Base-by-base conservation (phyloP, 2,888 invertebrate genomes). In the Mellilla xanthometata region DNA sequence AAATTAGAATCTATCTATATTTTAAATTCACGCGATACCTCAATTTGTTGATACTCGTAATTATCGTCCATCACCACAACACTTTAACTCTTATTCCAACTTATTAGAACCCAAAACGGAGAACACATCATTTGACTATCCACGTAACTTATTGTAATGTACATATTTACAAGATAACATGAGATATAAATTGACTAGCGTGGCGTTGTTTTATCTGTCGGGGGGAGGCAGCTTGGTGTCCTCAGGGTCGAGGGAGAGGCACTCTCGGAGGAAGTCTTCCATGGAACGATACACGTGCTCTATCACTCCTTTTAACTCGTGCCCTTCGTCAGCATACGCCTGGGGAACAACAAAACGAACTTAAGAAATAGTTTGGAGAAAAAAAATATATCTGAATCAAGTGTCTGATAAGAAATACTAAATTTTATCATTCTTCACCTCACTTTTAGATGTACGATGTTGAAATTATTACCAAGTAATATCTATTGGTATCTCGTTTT, bases 321-420 rank as follows among this genome's bases (percentile, higher is more conserved):
- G 97, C 52, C 96, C 96, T 87, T 97, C 96, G 79, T 97, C 96
- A 36, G 97, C 96, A 79, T 98, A 98, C 59, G 96, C 95, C 97
- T 97, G 90, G 11, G 90, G 89, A 12, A 9, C 38, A 26, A 27
- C 12, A 0, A 2, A n/a, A n/a, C n/a, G n/a, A n/a, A n/a, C n/a
- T n/a, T n/a, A n/a, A n/a, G n/a, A n/a, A n/a, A n/a, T n/a, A n/a
- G n/a, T n/a, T n/a, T n/a, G n/a, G n/a, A n/a, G n/a, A n/a, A n/a
- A n/a, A n/a, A n/a, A n/a, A n/a, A n/a, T n/a, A n/a, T n/a, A n/a
- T n/a, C n/a, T n/a, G n/a, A n/a, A n/a, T n/a, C n/a, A n/a, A n/a
- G n/a, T n/a, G n/a, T n/a, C n/a, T n/a, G n/a, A n/a, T n/a, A n/a
- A n/a, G n/a, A n/a, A n/a, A n/a, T n/a, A n/a, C n/a, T n/a, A n/a